phyloP scores from a whole-genome alignment of 2,113 vertebrate genomes.

The Engystomops pustulosus region DNA sequence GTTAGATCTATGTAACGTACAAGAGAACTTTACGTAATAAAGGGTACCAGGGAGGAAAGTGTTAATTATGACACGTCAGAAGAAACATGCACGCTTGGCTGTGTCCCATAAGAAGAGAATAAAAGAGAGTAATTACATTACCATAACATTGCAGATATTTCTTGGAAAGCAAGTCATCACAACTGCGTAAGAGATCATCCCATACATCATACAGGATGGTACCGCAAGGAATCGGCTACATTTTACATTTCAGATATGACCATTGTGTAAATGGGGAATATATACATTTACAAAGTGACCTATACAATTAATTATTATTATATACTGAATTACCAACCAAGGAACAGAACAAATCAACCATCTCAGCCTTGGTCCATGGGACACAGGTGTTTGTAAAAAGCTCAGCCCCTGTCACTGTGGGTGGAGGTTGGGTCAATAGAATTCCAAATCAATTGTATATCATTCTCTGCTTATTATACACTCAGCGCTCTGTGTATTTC shows the following conservation, averaged over 20 bases:
- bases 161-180: constrained; percentile 1
- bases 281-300: not conserved
- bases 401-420: too few relatives aligned
- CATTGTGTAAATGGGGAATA: not conserved
- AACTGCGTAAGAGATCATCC: constrained; percentile 19
- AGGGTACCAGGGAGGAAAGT: not conserved
- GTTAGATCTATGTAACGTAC: too few relatives aligned
- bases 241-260: not conserved
- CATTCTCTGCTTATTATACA: too few relatives aligned
- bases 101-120: not conserved
- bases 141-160: not conserved
- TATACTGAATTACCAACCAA: too few relatives aligned
- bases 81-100: not conserved
- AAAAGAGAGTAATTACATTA: not conserved
- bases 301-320: not conserved
- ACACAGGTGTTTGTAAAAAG: too few relatives aligned
- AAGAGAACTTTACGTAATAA: too few relatives aligned
- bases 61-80: not conserved
- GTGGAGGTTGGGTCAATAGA: too few relatives aligned
- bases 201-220: not conserved
- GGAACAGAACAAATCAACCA: too few relatives aligned
- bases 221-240: not conserved
- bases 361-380: too few relatives aligned
- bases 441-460: too few relatives aligned
- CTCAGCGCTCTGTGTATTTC: too few relatives aligned